Conservation (phyloP, 2,888 invertebrate genomes). For the Pollenia labialis region DNA sequence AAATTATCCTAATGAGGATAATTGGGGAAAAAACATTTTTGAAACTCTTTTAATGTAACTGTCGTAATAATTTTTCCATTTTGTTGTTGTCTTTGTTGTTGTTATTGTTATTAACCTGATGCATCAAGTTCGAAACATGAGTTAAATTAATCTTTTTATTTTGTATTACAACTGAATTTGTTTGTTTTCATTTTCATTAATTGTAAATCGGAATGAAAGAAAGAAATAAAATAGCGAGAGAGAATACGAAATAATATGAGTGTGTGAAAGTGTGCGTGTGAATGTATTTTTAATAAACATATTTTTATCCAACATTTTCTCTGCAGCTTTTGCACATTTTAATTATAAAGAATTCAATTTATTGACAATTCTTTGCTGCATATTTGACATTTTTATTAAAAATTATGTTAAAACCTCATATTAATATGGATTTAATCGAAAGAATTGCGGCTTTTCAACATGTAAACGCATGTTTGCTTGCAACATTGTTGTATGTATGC, state of each 20-base stretch:
- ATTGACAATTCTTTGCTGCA: conserved; percentile 72
- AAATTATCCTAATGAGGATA: neutral
- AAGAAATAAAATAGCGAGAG: neutral
- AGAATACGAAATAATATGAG: conserved; percentile 17
- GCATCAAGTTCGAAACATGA: conserved; percentile 10
- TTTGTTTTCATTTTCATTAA: conserved; percentile 47
- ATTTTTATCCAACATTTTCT: conserved; percentile 30
- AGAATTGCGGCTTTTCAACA: conserved; percentile 71
- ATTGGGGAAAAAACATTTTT: neutral
- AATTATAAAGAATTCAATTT: conserved; percentile 73
- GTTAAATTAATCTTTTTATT: conserved; percentile 24
- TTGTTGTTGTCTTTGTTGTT: neutral
- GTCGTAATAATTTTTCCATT: neutral
- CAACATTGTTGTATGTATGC: conserved; percentile 73
- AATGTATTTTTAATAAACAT: conserved; percentile 45
- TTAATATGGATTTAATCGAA: conserved; percentile 73
- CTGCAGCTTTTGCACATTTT: conserved; percentile 64
- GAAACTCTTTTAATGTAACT: conserved; percentile 15
- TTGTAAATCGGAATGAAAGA: conserved; percentile 37
- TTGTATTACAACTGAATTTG: conserved; percentile 19
- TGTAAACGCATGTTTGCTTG: conserved; percentile 69
- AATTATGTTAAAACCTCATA: conserved; percentile 72
- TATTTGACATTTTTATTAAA: conserved; percentile 73
- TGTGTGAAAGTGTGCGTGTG: neutral
- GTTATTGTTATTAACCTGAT: neutral